Conservation (phyloP, 30 jellyfish, hydroid and myxozoan species). For the Hydractinia symbiolongicarpus region DNA sequence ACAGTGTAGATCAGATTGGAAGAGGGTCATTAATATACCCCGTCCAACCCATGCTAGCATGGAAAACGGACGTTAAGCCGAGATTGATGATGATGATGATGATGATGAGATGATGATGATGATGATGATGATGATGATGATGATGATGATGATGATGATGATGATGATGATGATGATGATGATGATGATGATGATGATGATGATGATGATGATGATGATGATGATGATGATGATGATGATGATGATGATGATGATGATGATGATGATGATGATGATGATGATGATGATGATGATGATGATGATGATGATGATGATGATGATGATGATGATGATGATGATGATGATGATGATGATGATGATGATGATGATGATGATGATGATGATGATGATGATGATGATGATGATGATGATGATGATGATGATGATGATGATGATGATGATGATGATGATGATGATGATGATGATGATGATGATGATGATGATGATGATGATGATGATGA, state of each 20-base stretch:
- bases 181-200: conserved; percentile 3
- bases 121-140: no score
- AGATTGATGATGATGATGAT: no score
- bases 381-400: background rate
- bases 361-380: conserved; percentile 10
- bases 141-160: no score
- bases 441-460: conserved; percentile 8
- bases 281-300: background rate
- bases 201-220: background rate
- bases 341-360: background rate
- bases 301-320: background rate
- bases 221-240: background rate
- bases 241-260: background rate
- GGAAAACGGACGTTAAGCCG: no score
- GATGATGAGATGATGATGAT: no score
- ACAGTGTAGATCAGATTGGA: no score
- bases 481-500: conserved; percentile 9
- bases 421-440: background rate
- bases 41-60: no score
- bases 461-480: conserved; percentile 9
- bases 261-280: background rate
- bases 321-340: background rate
- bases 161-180: conserved; percentile 4
- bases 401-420: background rate
- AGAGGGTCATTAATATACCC: no score